These are phyloP conservation scores for Acromyrmex heyeri DNA, from an alignment of 1,140 invertebrate genomes.

Conservation along the genomic window DNA sequence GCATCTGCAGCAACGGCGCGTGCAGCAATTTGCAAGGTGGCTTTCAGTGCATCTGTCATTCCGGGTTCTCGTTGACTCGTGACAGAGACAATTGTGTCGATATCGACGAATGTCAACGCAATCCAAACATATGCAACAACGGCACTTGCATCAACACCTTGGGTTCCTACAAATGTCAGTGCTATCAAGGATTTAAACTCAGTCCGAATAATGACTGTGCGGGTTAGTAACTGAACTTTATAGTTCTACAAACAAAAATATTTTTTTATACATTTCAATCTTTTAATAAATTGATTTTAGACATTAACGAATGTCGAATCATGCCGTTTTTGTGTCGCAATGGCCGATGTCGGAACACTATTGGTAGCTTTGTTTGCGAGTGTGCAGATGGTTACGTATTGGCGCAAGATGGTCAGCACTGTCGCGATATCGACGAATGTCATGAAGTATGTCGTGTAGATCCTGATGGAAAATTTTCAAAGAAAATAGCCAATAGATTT, in stretches of 20 bases:
- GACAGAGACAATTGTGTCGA: constrained; percentile 90
- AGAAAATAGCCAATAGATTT: not conserved
- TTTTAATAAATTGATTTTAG: constrained; percentile 84
- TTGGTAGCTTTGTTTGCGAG: constrained; percentile 94
- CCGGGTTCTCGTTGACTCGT: constrained; percentile 88
- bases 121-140: constrained; percentile 92
- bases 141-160: constrained; percentile 94
- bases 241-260: not conserved
- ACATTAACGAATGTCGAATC: constrained; percentile 94
- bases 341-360: constrained; percentile 93
- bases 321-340: constrained; percentile 93
- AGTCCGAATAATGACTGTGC: constrained; percentile 94
- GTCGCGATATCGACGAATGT: constrained; percentile 91
- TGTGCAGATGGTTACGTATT: constrained; percentile 93
- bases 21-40: constrained; percentile 92
- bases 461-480: not conserved
- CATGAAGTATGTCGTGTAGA: constrained; percentile 86
- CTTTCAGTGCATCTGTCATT: constrained; percentile 90
- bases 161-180: constrained; percentile 93
- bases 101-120: constrained; percentile 91
- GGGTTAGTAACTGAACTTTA: constrained; percentile 32
- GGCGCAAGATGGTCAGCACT: constrained; percentile 90
- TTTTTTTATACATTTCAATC: not conserved
- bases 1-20: constrained; percentile 90
- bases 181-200: constrained; percentile 93